Base-by-base conservation (phyloP, 2,113 vertebrate genomes). In the Sapayoa aenigma region DNA sequence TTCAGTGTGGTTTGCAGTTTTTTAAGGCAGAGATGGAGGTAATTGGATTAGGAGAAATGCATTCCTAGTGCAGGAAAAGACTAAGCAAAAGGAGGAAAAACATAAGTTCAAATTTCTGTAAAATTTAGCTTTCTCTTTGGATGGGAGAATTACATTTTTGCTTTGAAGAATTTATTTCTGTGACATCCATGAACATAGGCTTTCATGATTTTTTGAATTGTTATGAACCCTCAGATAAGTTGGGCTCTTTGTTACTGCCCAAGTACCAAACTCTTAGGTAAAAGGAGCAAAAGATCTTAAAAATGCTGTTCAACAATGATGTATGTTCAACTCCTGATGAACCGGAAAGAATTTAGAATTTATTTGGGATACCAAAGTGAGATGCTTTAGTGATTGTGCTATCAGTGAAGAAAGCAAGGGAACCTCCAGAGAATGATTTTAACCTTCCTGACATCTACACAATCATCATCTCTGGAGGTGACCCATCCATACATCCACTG, bases 111-210 rank as follows among this genome's bases (percentile, higher is more conserved):
- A 6, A 22, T 10, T 69, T 33, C 18, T 30, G 8, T n/a, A 14
- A 59, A 46, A 12, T 17, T 11, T 9, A 33, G 2, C 3, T 66
- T 87, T 84, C 17, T 14, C 1, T 77, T 39, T n/a, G 47, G 9
- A 9, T 28, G 44, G 24, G 74, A 42, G 33, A 83, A 7, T 11
- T 47, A 19, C 14, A 27, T 14, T 5, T 39, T 66, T 79, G 46
- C 30, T 41, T 76, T 67, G 42, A 55, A 55, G 46, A 42, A 6
- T n/a, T 85, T 9, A 5, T 58, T 58, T 60, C 13, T 66, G 37
- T 66, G 75, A 9, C 28, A 37, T 44, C 15, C 9, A 27, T 3
- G 2, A 58, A 33, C 0, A 0, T 3, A 23, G 4, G 6, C 6
- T 33, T 15, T 9, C 23, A 2, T 35, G 35, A 30, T 18, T 52